Evolutionary conservation across 2,888 invertebrate genomes (phyloP).

Genomic region (Podotricha telesiphe): DNA sequence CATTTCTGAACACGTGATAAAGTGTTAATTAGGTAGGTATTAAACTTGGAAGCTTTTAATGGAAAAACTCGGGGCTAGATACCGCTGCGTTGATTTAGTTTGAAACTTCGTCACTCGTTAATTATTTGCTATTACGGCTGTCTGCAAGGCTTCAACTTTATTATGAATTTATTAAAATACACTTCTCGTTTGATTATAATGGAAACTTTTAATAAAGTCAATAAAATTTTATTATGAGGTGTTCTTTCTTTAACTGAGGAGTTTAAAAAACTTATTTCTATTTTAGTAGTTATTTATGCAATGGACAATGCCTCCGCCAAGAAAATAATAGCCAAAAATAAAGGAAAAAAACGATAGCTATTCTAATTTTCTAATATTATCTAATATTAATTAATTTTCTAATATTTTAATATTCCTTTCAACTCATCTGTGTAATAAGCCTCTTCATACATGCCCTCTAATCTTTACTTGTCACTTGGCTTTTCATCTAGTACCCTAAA

Average conservation of each 20-base stretch:
- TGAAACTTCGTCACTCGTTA: slow-evolving; percentile 43
- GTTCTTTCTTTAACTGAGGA: slow-evolving; percentile 10
- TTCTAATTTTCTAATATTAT: too few relatives aligned
- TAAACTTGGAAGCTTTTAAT: slow-evolving; percentile 41
- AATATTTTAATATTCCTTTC: too few relatives aligned
- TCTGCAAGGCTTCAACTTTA: slow-evolving; percentile 29
- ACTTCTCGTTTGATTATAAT: slow-evolving; percentile 18
- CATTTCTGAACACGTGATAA: slow-evolving; percentile 41
- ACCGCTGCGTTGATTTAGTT: slow-evolving; percentile 45
- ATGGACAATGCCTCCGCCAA: too few relatives aligned
- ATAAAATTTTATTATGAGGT: slow-evolving; percentile 4
- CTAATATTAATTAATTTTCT: too few relatives aligned
- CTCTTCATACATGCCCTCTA: too few relatives aligned
- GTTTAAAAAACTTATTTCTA: neutral
- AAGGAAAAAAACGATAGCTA: too few relatives aligned
- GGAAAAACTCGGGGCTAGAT: slow-evolving; percentile 41
- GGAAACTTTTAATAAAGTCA: slow-evolving; percentile 4
- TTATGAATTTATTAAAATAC: slow-evolving; percentile 24
- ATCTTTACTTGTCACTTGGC: too few relatives aligned
- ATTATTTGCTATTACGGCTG: slow-evolving; percentile 39
- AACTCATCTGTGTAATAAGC: too few relatives aligned
- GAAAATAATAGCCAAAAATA: too few relatives aligned
- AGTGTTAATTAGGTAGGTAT: slow-evolving; percentile 41
- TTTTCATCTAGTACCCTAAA: too few relatives aligned
- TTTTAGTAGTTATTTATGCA: neutral